Conservation (phyloP, 2,888 invertebrate genomes). For the Hoplodrina ambigua region DNA sequence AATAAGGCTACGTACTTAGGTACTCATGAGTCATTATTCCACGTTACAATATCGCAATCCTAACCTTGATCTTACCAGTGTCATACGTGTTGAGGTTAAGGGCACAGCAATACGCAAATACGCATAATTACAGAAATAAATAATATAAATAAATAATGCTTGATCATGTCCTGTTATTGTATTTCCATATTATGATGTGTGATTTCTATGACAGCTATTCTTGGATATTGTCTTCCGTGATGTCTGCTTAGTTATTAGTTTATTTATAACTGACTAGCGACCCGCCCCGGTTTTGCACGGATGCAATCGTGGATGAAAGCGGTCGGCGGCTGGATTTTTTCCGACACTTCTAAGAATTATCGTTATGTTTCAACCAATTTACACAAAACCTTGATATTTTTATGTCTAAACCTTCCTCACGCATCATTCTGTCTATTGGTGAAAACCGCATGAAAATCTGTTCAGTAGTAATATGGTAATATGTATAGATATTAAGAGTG, state of each 20-base stretch:
- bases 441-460: too few species aligned
- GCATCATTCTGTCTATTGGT: too few species aligned
- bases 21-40: constrained; percentile 31
- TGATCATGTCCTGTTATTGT: constrained; percentile 45
- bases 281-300: too few species aligned
- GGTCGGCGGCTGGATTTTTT: too few species aligned
- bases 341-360: too few species aligned
- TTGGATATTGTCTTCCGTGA: constrained; percentile 31
- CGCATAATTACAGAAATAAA: constrained; percentile 52
- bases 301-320: too few species aligned
- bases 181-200: constrained; percentile 51
- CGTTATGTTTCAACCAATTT: too few species aligned
- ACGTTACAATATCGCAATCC: constrained; percentile 34
- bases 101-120: constrained; percentile 50
- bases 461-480: too few species aligned
- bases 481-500: too few species aligned
- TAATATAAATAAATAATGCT: constrained; percentile 35
- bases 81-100: constrained; percentile 52
- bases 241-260: constrained; percentile 15
- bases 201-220: constrained; percentile 41
- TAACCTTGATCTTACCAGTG: constrained; percentile 50
- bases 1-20: not conserved
- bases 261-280: constrained; percentile 10
- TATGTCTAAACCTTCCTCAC: too few species aligned
- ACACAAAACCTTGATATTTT: too few species aligned